Conservation (phyloP, 1,140 invertebrate species). For the Ganaspis sp. region DNA sequence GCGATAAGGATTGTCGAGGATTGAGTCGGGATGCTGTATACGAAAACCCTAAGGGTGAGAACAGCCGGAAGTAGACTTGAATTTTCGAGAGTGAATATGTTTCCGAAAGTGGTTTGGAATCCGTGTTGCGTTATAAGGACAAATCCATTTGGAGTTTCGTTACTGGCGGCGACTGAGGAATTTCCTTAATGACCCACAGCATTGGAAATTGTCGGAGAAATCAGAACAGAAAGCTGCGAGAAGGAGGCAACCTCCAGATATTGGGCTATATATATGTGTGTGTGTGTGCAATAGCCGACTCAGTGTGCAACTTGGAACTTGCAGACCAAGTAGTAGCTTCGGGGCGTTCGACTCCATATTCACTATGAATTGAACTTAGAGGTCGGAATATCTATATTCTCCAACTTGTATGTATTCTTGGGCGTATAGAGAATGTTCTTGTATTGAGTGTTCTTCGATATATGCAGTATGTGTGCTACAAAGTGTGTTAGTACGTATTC, state of each 20-base stretch:
- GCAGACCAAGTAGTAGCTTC: constrained; percentile 25
- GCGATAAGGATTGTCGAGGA: neutral
- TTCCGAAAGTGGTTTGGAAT: constrained; percentile 55
- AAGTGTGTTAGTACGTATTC: too few species aligned
- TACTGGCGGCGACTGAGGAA: constrained; percentile 57
- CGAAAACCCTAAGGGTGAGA: neutral
- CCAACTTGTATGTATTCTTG: too few species aligned
- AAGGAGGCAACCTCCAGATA: constrained; percentile 2
- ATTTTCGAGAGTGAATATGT: constrained; percentile 57
- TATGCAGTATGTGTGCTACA: too few species aligned
- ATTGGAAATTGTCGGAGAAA: constrained; percentile 28
- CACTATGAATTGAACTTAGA: constrained; percentile 23
- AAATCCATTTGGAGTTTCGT: constrained; percentile 63
- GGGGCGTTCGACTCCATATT: constrained; percentile 16
- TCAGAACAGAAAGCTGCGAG: constrained; percentile 21
- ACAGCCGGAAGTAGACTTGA: constrained; percentile 44
- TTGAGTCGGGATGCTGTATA: constrained; percentile 44
- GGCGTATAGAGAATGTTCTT: too few species aligned
- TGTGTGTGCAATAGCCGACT: neutral
- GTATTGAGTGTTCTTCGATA: too few species aligned
- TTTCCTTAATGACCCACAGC: constrained; percentile 59
- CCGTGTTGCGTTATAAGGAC: constrained; percentile 60
- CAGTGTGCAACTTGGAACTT: neutral
- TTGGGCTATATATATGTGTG: neutral
- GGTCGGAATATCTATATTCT: neutral